Base-by-base conservation (phyloP, 2,797 vertebrate genomes). In the Tolypeutes matacus region DNA sequence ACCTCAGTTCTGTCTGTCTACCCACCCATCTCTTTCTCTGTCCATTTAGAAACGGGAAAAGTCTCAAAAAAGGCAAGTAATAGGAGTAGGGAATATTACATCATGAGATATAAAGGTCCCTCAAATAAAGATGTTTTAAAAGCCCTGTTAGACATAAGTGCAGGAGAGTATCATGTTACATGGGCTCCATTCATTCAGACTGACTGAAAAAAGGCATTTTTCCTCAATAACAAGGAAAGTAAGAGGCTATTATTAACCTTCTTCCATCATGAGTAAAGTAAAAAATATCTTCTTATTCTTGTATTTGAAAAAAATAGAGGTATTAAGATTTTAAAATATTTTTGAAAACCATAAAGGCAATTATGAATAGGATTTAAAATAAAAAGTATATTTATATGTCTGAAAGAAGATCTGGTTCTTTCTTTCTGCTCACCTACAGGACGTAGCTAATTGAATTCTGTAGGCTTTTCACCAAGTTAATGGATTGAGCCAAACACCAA, bases 121-220 rank as follows among this genome's bases (percentile, higher is more conserved):
- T 89, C 11, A 80, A n/a, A 36, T 58, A 89, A 89, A 80, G 65
- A 80, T 46, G 29, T 70, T 80, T 89, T 64, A 46, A 80, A 89
- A 58, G 17, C 6, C 4, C 4, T 69, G 64, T 70, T 42, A 89
- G 36, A 51, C 12, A 64, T 14, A 46, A 14, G 23, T 42, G 76
- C 29, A 46, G 29, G 75, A 46, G 21, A 89, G 4, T 46, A 29
- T 9, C 21, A 69, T 70, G 58, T 80, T 69, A 80, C 27, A 78
- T 20, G 21, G 34, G 34, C 29, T 80, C 46, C 36, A 88, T 51
- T 46, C 2, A 80, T 46, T 58, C 39, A 78, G 27, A 67, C 2
- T 78, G 27, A 8, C 58, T 21, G 58, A 23, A 60, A 60, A 23
- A 23, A 25, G 20, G 58, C 23, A 60, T 60, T 60, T 60, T 60